phyloP scores from a whole-genome alignment of 2,888 invertebrate species.

The Sminthurides aquaticus region DNA sequence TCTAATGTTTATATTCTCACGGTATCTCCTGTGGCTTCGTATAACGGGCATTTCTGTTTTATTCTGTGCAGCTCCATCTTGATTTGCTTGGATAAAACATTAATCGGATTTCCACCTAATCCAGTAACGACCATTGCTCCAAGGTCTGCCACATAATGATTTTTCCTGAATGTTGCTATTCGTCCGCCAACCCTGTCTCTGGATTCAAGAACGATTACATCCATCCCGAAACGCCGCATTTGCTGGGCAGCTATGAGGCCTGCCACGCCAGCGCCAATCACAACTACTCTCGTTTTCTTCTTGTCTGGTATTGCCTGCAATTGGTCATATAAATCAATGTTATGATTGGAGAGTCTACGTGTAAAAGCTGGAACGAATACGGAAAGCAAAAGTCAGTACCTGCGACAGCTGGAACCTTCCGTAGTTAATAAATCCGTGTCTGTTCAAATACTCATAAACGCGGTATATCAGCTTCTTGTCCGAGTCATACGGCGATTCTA shows the following conservation, averaged over 20 bases:
- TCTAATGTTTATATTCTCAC: too few relatives aligned
- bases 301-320: constrained; percentile 38
- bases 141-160: constrained; percentile 65
- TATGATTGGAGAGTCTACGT: neutral
- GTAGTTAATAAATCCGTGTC: constrained; percentile 96
- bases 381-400: constrained; percentile 49
- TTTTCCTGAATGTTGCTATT: constrained; percentile 91
- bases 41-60: constrained; percentile 89
- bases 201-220: constrained; percentile 68
- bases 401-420: constrained; percentile 86
- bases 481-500: constrained; percentile 84
- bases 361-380: neutral
- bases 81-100: constrained; percentile 88
- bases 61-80: constrained; percentile 94
- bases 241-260: constrained; percentile 92
- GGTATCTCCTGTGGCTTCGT: constrained; percentile 80
- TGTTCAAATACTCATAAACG: constrained; percentile 82
- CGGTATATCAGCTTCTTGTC: constrained; percentile 75
- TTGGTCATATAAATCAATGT: too few relatives aligned
- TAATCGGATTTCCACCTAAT: constrained; percentile 89
- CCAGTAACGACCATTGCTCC: constrained; percentile 98
- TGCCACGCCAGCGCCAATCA: constrained; percentile 77
- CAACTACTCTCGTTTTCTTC: constrained; percentile 55
- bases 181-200: constrained; percentile 89
- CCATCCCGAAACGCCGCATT: constrained; percentile 89